Percentiles rank a stretch among this genome's conserved stretches.
These are phyloP conservation scores for Labeo calbasu DNA, from an alignment of 2,797 vertebrate species.

Conservation along the genomic window DNA sequence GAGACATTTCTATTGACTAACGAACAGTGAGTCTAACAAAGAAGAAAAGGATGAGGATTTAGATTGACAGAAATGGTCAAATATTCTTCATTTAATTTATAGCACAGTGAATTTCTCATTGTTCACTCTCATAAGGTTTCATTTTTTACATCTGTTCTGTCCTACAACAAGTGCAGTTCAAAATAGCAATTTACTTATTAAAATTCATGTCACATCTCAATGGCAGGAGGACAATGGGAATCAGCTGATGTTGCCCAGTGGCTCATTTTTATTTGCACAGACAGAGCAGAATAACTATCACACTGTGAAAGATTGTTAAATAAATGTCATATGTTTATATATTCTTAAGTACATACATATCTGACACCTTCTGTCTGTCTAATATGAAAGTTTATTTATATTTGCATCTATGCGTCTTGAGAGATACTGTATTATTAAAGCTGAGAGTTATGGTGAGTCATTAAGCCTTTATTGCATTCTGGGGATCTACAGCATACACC, in stretches of 20 bases:
- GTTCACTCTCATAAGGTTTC: background rate
- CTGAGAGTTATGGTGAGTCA: slow-evolving; percentile 45
- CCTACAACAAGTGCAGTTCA: background rate
- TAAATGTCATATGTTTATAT: background rate
- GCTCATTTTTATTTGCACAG: slow-evolving; percentile 29
- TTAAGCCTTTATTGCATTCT: slow-evolving; percentile 40
- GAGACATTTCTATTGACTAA: slow-evolving; percentile 1
- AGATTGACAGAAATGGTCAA: background rate
- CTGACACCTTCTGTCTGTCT: background rate
- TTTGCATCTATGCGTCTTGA: background rate
- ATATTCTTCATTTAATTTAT: background rate
- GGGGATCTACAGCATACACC: background rate
- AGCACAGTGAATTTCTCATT: background rate
- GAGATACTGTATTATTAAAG: slow-evolving; percentile 51
- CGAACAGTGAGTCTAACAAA: background rate
- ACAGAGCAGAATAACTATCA: slow-evolving; percentile 1
- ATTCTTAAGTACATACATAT: slow-evolving; percentile 1
- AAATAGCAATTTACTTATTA: background rate
- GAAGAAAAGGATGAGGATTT: background rate
- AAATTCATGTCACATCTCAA: slow-evolving; percentile 48
- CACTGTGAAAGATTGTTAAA: background rate
- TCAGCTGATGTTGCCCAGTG: slow-evolving; percentile 9
- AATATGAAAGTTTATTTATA: background rate
- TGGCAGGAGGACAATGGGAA: slow-evolving; percentile 15
- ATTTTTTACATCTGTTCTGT: background rate